These are phyloP conservation scores for Leptinotarsa peninsularis DNA, from an alignment of 2,888 invertebrate genomes.

Conservation along the genomic window DNA sequence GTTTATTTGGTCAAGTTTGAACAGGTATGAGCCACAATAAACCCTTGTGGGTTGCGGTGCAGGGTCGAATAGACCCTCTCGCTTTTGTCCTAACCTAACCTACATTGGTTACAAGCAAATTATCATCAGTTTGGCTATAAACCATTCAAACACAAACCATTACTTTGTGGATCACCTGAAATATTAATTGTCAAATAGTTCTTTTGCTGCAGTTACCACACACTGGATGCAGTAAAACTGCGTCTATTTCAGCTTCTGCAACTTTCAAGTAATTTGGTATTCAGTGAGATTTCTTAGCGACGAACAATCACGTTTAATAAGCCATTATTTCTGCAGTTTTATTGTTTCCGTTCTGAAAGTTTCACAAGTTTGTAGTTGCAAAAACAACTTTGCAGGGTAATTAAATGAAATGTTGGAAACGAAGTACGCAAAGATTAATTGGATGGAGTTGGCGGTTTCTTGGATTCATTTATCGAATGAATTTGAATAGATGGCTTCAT, in stretches of 20 bases:
- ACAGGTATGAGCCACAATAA: too few relatives aligned
- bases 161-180: too few relatives aligned
- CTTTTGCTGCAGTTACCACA: too few relatives aligned
- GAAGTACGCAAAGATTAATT: conserved; percentile 1
- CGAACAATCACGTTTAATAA: conserved; percentile 6
- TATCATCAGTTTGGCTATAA: too few relatives aligned
- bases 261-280: neutral
- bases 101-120: too few relatives aligned
- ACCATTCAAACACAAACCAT: too few relatives aligned
- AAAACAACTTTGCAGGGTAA: conserved; percentile 11
- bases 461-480: conserved; percentile 10
- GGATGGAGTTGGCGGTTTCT: conserved; percentile 8
- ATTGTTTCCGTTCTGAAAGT: neutral
- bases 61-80: too few relatives aligned
- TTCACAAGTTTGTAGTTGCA: neutral
- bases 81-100: too few relatives aligned
- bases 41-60: too few relatives aligned
- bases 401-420: conserved; percentile 1
- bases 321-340: conserved; percentile 9
- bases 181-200: too few relatives aligned
- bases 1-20: too few relatives aligned
- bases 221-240: too few relatives aligned
- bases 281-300: neutral
- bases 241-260: neutral
- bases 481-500: conserved; percentile 5